phyloP scores from a whole-genome alignment of 2,797 vertebrate species.

The Myotis myotis region DNA sequence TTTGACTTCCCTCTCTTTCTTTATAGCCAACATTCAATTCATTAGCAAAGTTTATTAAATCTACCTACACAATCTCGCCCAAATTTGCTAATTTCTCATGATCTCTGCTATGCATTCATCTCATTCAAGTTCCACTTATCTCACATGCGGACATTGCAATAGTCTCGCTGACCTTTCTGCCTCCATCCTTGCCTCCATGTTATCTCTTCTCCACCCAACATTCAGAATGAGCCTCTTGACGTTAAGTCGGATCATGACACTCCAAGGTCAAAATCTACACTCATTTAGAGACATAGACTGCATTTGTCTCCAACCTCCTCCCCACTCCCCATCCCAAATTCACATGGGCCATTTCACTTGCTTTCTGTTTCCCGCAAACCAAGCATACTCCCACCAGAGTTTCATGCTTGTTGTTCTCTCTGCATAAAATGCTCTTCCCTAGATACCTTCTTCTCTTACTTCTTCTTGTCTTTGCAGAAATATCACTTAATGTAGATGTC shows the following conservation, averaged over 20 bases:
- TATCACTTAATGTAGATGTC: background rate
- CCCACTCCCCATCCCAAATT: background rate
- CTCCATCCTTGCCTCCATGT: background rate
- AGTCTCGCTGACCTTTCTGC: background rate
- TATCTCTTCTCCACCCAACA: background rate
- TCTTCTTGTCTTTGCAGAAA: background rate
- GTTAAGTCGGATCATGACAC: background rate
- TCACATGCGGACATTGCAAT: background rate
- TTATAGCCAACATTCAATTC: background rate
- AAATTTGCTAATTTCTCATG: background rate
- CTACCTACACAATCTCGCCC: background rate
- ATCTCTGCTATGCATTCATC: background rate
- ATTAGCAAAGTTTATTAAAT: background rate
- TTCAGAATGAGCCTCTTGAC: background rate
- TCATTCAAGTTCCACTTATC: background rate
- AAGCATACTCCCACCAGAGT: background rate
- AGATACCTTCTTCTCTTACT: background rate
- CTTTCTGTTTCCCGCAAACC: background rate
- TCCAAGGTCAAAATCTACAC: background rate
- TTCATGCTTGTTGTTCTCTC: background rate
- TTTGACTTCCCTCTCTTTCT: background rate
- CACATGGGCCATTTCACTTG: background rate
- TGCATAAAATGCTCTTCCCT: background rate
- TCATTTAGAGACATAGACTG: background rate
- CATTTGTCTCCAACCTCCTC: background rate